These are phyloP conservation scores for Sialis lutaria DNA, from an alignment of 2,888 invertebrate species.

Conservation along the genomic window DNA sequence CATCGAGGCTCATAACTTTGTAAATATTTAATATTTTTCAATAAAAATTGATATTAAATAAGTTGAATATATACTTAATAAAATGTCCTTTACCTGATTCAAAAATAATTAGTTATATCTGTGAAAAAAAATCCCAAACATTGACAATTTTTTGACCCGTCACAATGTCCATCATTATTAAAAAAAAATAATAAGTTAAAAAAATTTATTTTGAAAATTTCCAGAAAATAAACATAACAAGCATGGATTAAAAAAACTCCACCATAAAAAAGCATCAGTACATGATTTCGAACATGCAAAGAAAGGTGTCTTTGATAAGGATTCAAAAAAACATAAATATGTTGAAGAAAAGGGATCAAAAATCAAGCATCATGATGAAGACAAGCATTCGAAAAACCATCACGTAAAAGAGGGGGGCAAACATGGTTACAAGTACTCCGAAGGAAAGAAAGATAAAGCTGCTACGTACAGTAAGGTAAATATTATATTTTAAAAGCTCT, in stretches of 20 bases:
- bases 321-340: conserved; percentile 17
- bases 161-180: too few relatives aligned
- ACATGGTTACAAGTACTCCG: conserved; percentile 18
- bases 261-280: conserved; percentile 8
- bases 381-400: conserved; percentile 16
- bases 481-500: too few relatives aligned
- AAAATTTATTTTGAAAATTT: too few relatives aligned
- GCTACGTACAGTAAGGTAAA: conserved; percentile 1
- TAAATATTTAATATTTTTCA: too few relatives aligned
- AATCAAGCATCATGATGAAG: conserved; percentile 16
- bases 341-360: conserved; percentile 21
- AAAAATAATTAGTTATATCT: too few relatives aligned
- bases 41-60: too few relatives aligned
- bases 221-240: background rate
- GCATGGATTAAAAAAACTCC: background rate
- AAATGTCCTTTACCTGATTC: too few relatives aligned
- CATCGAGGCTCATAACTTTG: too few relatives aligned
- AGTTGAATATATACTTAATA: too few relatives aligned
- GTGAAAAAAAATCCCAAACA: too few relatives aligned
- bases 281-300: conserved; percentile 19
- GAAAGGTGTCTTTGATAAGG: conserved; percentile 17
- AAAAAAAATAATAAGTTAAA: too few relatives aligned
- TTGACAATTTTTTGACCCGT: too few relatives aligned
- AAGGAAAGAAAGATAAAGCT: conserved; percentile 19
- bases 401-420: conserved; percentile 15